phyloP scores from a whole-genome alignment of 1,140 invertebrate species.

The Platorchestia sp. region DNA sequence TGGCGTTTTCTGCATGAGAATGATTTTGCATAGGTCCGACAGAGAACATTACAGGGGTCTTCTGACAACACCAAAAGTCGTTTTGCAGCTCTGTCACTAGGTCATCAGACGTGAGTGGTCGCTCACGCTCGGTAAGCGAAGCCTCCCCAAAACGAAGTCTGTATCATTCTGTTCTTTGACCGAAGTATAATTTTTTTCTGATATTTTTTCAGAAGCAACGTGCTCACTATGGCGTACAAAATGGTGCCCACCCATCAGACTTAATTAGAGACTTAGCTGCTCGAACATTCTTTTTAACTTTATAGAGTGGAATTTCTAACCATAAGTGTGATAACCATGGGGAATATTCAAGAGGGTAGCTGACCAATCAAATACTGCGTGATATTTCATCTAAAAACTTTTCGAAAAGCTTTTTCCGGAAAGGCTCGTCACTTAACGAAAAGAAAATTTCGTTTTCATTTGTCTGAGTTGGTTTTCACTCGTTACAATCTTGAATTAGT shows the following conservation, averaged over 20 bases:
- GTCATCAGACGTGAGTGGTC: neutral
- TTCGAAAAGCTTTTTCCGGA: neutral
- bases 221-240: neutral
- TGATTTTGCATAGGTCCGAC: neutral
- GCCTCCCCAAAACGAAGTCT: neutral
- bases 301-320: neutral
- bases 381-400: neutral
- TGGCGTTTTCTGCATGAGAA: neutral
- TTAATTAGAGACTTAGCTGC: neutral
- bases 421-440: no score
- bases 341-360: neutral
- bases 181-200: neutral
- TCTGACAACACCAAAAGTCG: neutral
- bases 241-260: no score
- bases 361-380: neutral
- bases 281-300: neutral
- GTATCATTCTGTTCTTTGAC: neutral
- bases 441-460: no score
- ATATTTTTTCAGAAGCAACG: neutral
- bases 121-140: neutral
- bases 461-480: no score
- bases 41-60: neutral
- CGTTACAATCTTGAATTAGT: no score
- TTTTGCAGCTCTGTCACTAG: neutral
- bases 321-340: neutral